Evolutionary conservation across 2,888 invertebrate genomes (phyloP).

Genomic region (Habroteleia sp.): DNA sequence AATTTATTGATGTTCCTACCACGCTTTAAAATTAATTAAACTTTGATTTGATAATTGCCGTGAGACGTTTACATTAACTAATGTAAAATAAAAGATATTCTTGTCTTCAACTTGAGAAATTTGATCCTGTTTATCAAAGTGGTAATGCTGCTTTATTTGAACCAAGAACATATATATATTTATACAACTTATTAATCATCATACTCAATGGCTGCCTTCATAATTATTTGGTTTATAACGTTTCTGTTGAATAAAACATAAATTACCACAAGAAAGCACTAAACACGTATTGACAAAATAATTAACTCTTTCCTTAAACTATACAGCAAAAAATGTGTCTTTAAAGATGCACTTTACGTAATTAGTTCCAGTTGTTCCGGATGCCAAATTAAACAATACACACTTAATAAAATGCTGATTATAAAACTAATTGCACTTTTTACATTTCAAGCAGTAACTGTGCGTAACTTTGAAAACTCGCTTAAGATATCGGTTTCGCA

Average conservation of each 20-base stretch:
- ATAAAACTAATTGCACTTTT: conserved; percentile 31
- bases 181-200: too few species aligned
- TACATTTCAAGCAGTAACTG: conserved; percentile 2
- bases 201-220: too few species aligned
- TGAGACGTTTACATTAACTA: conserved; percentile 15
- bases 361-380: conserved; percentile 8
- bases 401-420: conserved; percentile 13
- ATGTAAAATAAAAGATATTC: neutral
- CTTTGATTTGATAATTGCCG: conserved; percentile 35
- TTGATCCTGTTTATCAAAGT: too few species aligned
- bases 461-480: conserved; percentile 25
- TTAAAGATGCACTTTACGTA: neutral
- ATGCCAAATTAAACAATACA: conserved; percentile 13
- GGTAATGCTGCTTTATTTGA: too few species aligned
- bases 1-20: conserved; percentile 32
- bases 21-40: conserved; percentile 53
- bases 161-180: too few species aligned
- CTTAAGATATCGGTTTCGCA: conserved; percentile 21
- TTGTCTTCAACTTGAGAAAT: too few species aligned
- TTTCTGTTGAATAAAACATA: too few species aligned
- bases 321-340: neutral
- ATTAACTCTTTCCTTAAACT: neutral
- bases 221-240: too few species aligned
- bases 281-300: neutral
- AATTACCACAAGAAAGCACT: too few species aligned